Evolutionary conservation across 2,888 invertebrate species (phyloP).

Genomic region (Heliconius sara): DNA sequence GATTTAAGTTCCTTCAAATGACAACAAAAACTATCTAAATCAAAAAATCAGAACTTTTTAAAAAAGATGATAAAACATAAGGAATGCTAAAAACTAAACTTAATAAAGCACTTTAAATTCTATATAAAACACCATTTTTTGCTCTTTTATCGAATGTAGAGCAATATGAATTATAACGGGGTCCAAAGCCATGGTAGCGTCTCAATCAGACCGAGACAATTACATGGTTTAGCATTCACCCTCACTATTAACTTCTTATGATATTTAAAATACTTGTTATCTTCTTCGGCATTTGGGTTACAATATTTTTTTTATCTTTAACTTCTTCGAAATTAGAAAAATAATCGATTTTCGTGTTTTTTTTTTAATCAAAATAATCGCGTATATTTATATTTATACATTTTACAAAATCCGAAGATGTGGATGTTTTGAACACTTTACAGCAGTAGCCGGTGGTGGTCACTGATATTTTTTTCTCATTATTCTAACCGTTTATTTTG

Average conservation of each 20-base stretch:
- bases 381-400: too few species aligned
- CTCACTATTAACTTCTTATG: background rate
- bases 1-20: too few species aligned
- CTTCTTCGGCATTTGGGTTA: background rate
- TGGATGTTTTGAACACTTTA: too few species aligned
- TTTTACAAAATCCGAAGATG: too few species aligned
- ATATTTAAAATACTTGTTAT: background rate
- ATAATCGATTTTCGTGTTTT: background rate
- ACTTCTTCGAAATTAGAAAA: background rate
- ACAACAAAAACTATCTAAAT: background rate
- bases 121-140: background rate
- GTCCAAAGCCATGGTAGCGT: background rate
- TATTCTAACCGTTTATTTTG: too few species aligned
- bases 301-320: background rate
- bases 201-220: conserved; percentile 14
- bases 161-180: conserved; percentile 11
- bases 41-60: background rate
- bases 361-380: background rate
- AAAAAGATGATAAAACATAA: background rate
- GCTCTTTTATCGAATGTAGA: background rate
- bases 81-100: background rate
- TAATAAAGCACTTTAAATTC: background rate
- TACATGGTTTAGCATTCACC: conserved; percentile 1
- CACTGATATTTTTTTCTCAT: too few species aligned
- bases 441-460: too few species aligned